Base-by-base conservation (phyloP, 2,888 invertebrate genomes). In the Cantharis nigra region DNA sequence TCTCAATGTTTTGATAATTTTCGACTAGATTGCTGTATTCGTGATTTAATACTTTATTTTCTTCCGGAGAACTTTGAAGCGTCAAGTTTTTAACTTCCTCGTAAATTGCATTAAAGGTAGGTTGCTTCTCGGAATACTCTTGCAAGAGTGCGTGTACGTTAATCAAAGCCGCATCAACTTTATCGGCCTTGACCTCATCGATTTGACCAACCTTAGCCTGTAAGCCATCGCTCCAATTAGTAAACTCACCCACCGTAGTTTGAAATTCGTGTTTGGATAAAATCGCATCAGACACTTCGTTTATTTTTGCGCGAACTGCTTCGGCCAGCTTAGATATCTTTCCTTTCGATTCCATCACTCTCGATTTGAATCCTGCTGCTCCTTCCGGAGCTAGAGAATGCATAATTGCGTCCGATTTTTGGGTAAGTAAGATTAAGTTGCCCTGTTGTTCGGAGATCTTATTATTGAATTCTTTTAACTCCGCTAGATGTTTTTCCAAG, bases 381-480 rank as follows among this genome's bases (percentile, higher is more conserved):
- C 96, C 96, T 87, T 97, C 96, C 0, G 95, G 92, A 63, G 94
- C 93, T 71, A 97, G 89, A 80, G 92, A 92, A 83, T 95, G 93
- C 77, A 94, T 93, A 20, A 97, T 93, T 75, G 93, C 92, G 86
- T 97, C 97, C 80, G 94, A 94, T 69, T 91, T 92, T 87, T 96
- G 96, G 0, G 95, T 95, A 65, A 97, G 87, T 0, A 93, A 91
- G 63, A 96, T 94, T 67, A 97, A 89, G 86, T 95, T 95, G 0
- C 95, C 94, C 88, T 96, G 95, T 83, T 96, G 96, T 85, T 95
- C 94, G 0, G 95, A 94, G 81, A 97, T 93, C 86, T 96, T 96
- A 84, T 96, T 95, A 81, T 95, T 95, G 80, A 94, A 93, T 1
- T 94, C 94, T 86, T 96, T 96, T 0, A 96, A 87, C 85, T 93